Conservation (phyloP, 2,797 vertebrate species). For the Sebastiscus albofasciatus region DNA sequence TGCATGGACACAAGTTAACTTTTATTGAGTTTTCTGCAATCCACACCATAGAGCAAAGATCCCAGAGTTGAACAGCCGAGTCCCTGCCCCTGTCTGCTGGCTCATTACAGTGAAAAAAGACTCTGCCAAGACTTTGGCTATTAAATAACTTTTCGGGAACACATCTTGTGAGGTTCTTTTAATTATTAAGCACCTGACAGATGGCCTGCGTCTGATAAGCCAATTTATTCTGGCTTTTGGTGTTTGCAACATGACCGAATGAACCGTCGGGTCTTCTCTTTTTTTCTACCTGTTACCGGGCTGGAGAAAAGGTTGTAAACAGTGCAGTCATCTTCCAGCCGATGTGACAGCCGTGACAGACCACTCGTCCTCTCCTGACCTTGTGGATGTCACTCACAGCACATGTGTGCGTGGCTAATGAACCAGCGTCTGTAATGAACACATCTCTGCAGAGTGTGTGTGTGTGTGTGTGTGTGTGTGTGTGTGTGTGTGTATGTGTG, state of each 20-base stretch:
- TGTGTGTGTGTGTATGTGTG: no score
- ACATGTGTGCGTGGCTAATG: conserved; percentile 25
- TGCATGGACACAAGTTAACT: neutral
- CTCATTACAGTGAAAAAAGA: conserved; percentile 57
- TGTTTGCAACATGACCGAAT: conserved; percentile 19
- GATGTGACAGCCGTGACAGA: conserved; percentile 48
- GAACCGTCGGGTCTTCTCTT: conserved; percentile 6
- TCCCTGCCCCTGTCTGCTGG: conserved; percentile 37
- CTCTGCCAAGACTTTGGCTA: conserved; percentile 39
- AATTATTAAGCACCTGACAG: conserved; percentile 68
- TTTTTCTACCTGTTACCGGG: neutral
- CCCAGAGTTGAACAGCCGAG: conserved; percentile 11
- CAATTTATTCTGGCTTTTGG: conserved; percentile 57
- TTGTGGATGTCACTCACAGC: conserved; percentile 34
- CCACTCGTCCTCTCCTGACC: conserved; percentile 42
- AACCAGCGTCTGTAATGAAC: conserved; percentile 13
- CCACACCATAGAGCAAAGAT: neutral
- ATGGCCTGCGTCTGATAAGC: conserved; percentile 47
- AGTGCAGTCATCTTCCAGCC: conserved; percentile 5
- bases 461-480: no score
- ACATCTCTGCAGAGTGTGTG: neutral
- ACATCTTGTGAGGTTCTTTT: conserved; percentile 49
- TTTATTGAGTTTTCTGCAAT: conserved; percentile 11
- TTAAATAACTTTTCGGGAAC: conserved; percentile 55
- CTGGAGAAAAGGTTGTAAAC: conserved; percentile 3